A percentile compares a stretch with the other conserved stretches of the same genome.
Conservation (phyloP, 2,113 vertebrate genomes). For the Macrotis lagotis region DNA sequence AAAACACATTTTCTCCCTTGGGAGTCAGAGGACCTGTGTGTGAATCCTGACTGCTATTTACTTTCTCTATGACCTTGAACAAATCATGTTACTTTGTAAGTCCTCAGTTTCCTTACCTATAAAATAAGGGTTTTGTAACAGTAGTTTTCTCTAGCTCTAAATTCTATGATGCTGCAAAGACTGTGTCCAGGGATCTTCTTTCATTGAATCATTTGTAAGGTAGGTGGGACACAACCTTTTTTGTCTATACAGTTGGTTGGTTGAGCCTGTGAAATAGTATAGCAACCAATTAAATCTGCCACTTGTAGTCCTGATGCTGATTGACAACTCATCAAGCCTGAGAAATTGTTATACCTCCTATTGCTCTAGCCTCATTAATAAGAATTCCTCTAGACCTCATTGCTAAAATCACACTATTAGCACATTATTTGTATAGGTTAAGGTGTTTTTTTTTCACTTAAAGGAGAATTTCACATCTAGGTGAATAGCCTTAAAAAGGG, state of each 20-base stretch:
- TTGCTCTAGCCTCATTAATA: not conserved
- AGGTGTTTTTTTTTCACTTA: no score
- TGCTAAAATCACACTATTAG: not conserved
- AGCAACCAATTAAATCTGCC: not conserved
- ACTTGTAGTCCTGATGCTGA: not conserved
- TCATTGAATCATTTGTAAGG: not conserved
- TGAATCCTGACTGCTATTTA: not conserved
- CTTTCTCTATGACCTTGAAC: not conserved
- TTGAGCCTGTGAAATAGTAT: not conserved
- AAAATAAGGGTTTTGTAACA: not conserved
- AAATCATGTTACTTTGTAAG: not conserved
- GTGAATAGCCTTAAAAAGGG: conserved; percentile 23
- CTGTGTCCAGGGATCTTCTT: not conserved
- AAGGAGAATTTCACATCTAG: not conserved
- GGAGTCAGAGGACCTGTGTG: not conserved
- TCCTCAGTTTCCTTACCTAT: not conserved
- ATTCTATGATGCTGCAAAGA: not conserved
- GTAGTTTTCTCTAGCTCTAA: not conserved
- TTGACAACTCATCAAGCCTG: not conserved
- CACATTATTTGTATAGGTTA: not conserved
- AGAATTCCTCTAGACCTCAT: not conserved
- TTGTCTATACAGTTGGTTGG: not conserved
- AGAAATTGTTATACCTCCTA: not conserved
- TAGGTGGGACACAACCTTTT: not conserved
- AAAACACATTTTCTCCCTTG: not conserved